phyloP scores from a whole-genome alignment of 2,797 vertebrate genomes.

The Morelia viridis region DNA sequence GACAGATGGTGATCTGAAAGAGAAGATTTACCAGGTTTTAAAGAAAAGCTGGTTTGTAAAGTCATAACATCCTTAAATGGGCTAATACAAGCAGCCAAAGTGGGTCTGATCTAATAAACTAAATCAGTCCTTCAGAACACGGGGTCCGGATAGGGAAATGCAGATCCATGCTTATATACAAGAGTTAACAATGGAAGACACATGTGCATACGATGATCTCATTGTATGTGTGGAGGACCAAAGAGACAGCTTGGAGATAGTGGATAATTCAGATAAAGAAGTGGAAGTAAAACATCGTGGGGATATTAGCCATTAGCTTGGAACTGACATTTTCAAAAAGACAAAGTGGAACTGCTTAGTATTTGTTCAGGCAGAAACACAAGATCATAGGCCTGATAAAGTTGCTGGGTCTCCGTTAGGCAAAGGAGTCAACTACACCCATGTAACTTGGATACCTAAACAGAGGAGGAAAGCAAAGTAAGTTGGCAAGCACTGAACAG shows the following conservation, averaged over 20 bases:
- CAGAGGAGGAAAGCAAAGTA: not conserved
- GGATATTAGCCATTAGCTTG: not conserved
- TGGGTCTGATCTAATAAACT: not conserved
- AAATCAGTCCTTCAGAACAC: not conserved
- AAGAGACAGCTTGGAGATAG: not conserved
- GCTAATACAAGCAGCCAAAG: not conserved
- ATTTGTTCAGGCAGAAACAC: not conserved
- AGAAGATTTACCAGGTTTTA: not conserved
- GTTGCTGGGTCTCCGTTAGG: not conserved
- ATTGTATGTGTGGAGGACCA: not conserved
- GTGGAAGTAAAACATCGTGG: not conserved
- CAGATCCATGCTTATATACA: not conserved
- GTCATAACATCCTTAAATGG: not conserved
- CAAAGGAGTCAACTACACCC: not conserved
- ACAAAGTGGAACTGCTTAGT: not conserved
- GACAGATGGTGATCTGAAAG: not conserved
- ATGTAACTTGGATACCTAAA: not conserved
- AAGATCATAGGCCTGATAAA: not conserved
- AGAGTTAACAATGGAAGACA: not conserved
- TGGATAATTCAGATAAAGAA: not conserved
- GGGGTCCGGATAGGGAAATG: not conserved
- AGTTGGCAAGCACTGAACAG: not conserved
- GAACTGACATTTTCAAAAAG: not conserved
- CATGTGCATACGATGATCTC: not conserved
- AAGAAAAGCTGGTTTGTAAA: not conserved